Base-by-base conservation (phyloP, 2,113 vertebrate species). In the Aplodontia rufa region DNA sequence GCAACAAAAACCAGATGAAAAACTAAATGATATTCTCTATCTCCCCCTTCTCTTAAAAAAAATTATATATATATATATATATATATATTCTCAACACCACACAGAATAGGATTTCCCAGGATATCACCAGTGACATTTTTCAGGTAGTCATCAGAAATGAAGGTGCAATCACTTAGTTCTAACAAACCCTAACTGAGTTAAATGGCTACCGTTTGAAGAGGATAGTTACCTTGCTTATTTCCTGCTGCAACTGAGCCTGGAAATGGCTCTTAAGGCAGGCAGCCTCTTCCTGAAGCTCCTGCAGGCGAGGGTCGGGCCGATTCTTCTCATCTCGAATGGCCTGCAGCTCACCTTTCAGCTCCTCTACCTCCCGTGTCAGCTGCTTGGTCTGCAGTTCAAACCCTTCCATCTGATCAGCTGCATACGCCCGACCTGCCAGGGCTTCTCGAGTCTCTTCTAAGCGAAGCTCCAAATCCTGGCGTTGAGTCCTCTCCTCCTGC, bases 171-270 rank as follows among this genome's bases (percentile, higher is more conserved):
- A 93, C 45, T 96, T 71, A 76, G 66, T 47, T 90, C 74, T 92
- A 81, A 76, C 42, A 90, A 68, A 26, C 2, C 6, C n/a, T 90
- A 87, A 0, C 42, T n/a, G 35, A 40, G 13, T n/a, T 79, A 95
- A 93, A 49, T 45, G 24, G 51, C 12, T 53, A 85, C 82, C 6
- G 0, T 47, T 19, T 82, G 60, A 80, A 96, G 32, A 83, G 37
- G 9, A 89, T 26, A 82, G 75, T 91, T 98, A 99, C 99, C 99
- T 99, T 99, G 78, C 94, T 98, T 95, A 98, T 99, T 97, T 99
- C 99, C 4, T 98, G 98, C 94, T 99, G 97, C 89, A 99, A 97
- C 97, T 99, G 99, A 26, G 97, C 97, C 95, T 99, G 99, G 92
- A 99, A 99, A 91, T 99, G 98, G 47, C 93, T 97, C 90, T 99